Evolutionary conservation across 2,797 vertebrate genomes (phyloP), one percentile per base, ranked within the genome.

Genomic region (Cuculus canorus): DNA sequence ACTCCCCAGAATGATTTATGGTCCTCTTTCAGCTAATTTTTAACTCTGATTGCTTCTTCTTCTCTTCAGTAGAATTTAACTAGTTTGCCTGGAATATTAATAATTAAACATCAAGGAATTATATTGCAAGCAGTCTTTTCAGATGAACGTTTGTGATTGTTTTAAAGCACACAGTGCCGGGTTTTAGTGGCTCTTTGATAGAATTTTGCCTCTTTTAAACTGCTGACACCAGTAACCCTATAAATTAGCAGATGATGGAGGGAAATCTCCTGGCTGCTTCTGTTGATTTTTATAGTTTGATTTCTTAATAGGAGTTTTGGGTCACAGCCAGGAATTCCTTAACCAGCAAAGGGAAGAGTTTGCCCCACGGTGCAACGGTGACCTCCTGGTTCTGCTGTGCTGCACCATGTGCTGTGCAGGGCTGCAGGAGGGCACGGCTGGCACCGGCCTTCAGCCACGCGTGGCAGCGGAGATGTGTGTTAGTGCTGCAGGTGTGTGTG

Each of bases 151-250:
- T 82, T 91, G 96, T 92, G 97, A 96, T 95, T 93, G 54, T 96
- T 91, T 95, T 91, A 68, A 53, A 91, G 90, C 10, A 12, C 88
- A 15, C 81, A 30, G 65, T 4, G 23, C 91, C 1, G 82, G 78
- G 86, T 65, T 93, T 50, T 90, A 87, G 95, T 16, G 15, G 80
- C 88, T 88, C 95, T 93, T 95, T 90, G 95, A 70, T 75, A 92
- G 92, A 89, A 91, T 95, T 94, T 92, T 78, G 75, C 95, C 94
- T 92, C 94, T 97, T 96, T 95, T 92, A 96, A 97, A 96, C 57
- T 50, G 93, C 97, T 96, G 97, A 97, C 96, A 92, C 92, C 94
- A 61, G 53, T 96, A 95, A 94, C 97, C 97, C 96, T 94, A 88
- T 96, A 96, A 97, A 97, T 97, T 90, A 96, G 88, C 97, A 85